Base-by-base conservation (phyloP, 2,888 invertebrate genomes). In the Protonemura montana region DNA sequence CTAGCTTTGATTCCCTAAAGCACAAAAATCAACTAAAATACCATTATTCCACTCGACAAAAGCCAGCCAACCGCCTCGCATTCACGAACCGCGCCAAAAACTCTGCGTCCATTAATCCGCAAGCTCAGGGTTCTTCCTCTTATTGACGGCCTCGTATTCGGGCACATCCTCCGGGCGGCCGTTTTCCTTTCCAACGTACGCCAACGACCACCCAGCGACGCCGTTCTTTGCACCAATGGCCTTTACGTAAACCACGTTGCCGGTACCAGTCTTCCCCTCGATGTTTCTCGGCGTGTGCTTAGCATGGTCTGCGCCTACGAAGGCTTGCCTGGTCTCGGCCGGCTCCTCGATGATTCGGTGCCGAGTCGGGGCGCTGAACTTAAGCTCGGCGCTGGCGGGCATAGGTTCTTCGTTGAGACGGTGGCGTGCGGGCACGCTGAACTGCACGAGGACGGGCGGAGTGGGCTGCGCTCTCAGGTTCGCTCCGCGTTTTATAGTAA, bases 231-330 rank as follows among this genome's bases (percentile, higher is more conserved):
- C 89, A 87, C 90, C 89, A 88, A 91, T 90, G 88, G 91, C 91
- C 88, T 91, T 91, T 87, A 91, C 89, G 88, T 91, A 91, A 86
- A 91, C 88, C 35, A 88, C 88, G 76, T 92, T 89, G 93, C 93
- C 90, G 93, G 92, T 90, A 93, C 93, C 90, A 93, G 93, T 89
- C 92, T 93, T 89, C 93, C 92, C 88, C 92, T 93, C 90, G 92
- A 85, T 78, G 41, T 76, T 78, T 3, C 87, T 59, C 82, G 92
- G 89, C 93, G 93, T 89, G 93, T 93, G 90, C 93, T 93, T 91
- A 93, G 93, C 89, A 93, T 93, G 91, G 93, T 93, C 92, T 7
- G 28, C 30, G 30, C 10, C 30, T 2, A 27, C 78, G 26, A 10
- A 7, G 7, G 28, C 30, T 3, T n/a, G 80, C 27, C 6, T 27